A percentile compares a stretch with the other conserved stretches of the same genome.
Evolutionary conservation across 1,140 invertebrate species (phyloP).

Genomic region (Tribolium madens): DNA sequence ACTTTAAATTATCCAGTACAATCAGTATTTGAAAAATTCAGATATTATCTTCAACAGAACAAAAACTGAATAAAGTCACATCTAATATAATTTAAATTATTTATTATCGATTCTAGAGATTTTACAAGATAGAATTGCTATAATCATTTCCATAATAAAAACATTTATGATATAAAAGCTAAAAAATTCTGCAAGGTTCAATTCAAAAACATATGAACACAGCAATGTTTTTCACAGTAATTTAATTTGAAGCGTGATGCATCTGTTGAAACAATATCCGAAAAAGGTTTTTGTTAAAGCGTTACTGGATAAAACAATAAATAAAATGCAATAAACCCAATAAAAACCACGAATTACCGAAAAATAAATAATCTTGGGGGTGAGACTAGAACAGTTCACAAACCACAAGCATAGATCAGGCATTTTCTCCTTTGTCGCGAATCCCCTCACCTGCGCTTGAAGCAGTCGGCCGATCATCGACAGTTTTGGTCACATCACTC

Average conservation of each 20-base stretch:
- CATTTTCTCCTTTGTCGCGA: slow-evolving; percentile 63
- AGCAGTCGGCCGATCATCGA: slow-evolving; percentile 44
- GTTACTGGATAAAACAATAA: not conserved
- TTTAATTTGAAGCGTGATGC: too few relatives aligned
- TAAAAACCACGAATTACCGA: slow-evolving; percentile 60
- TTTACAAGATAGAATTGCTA: too few relatives aligned
- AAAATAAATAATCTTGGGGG: slow-evolving; percentile 59
- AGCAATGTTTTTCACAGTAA: too few relatives aligned
- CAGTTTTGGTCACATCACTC: slow-evolving; percentile 21
- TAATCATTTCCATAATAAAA: too few relatives aligned
- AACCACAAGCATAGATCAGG: slow-evolving; percentile 62
- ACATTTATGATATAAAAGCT: too few relatives aligned
- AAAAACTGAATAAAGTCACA: too few relatives aligned
- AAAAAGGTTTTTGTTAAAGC: not conserved
- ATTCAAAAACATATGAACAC: too few relatives aligned
- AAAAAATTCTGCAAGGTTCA: too few relatives aligned
- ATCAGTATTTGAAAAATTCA: not conserved
- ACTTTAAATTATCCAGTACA: not conserved
- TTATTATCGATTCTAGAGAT: too few relatives aligned
- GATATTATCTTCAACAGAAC: not conserved
- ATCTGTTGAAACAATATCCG: not conserved
- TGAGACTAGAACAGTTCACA: slow-evolving; percentile 52
- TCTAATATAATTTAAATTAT: too few relatives aligned
- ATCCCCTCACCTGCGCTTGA: slow-evolving; percentile 59
- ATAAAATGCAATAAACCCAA: slow-evolving; percentile 48